Evolutionary conservation across 2,113 vertebrate genomes (phyloP), one percentile per base, ranked within the genome.

Genomic region (Lasiurus cinereus): DNA sequence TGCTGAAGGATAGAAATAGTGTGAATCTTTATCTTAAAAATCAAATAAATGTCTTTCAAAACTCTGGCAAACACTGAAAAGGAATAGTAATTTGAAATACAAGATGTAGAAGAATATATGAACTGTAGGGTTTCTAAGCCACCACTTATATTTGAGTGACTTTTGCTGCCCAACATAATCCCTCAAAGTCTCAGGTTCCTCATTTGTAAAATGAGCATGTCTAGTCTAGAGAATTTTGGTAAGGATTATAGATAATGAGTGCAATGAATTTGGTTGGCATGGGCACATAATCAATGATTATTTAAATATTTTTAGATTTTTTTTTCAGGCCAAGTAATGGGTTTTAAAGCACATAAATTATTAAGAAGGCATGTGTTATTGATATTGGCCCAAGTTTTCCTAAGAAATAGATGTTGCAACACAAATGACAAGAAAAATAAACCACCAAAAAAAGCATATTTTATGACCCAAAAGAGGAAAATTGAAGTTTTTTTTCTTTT

Each of bases 11-110:
- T 0, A 64, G 10, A 90, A 79, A 76, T 14, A 74, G 13, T 43
- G 56, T 64, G 6, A 74, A 79, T 67, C 36, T 89, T 19, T 90
- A 24, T 84, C 62, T 64, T 46, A 94, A 80, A 83, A 76, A 39
- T 21, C 29, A 84, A 48, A 72, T 50, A 93, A 85, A n/a, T 86
- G 24, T 10, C 87, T 10, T 90, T 91, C 67, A 14, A 54, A 87
- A 27, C 12, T 64, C 83, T 84, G 8, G 43, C 29, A 59, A 72
- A 12, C 46, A 90, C 29, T 59, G 12, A 77, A 92, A 88, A 90
- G 56, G 27, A 76, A 87, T 0, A 74, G 21, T 6, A 43, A 73
- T 83, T 67, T 93, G 43, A 97, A 50, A 50, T 9, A 16, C 9
- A 83, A 73, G 43, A 43, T 43, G 5, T 12, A 72, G 21, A 54